Percentiles rank a stretch among this genome's conserved stretches.
Conservation (phyloP, 2,797 vertebrate species). For the Crotalus adamanteus region DNA sequence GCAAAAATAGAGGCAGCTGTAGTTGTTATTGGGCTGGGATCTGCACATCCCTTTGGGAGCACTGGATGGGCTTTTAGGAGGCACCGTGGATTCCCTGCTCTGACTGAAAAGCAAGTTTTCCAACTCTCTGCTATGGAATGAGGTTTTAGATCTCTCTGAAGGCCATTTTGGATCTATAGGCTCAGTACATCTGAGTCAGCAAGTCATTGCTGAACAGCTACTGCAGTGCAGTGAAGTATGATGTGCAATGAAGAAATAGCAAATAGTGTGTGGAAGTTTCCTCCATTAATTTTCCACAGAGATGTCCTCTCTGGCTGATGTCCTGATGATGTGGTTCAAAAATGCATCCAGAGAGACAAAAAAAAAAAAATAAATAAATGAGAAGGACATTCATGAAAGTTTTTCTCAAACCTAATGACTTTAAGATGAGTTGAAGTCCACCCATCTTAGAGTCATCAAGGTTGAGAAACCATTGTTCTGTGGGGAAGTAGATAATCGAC, state of each 20-base stretch:
- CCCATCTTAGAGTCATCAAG: no score
- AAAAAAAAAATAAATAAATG: neutral
- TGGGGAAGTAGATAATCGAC: no score
- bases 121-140: neutral
- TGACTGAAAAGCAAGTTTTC: neutral
- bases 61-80: slow-evolving; percentile 27
- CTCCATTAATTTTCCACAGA: neutral
- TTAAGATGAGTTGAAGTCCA: neutral
- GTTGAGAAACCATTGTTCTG: no score
- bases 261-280: no score
- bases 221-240: neutral
- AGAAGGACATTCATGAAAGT: neutral
- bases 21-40: slow-evolving; percentile 29
- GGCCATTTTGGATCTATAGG: neutral
- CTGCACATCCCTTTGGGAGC: neutral
- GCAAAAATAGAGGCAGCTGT: neutral
- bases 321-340: neutral
- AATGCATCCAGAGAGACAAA: neutral
- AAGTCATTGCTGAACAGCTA: neutral
- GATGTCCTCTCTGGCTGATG: neutral
- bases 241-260: neutral
- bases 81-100: slow-evolving; percentile 51
- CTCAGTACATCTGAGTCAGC: no score
- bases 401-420: neutral
- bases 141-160: neutral